phyloP scores from a whole-genome alignment of 1,140 invertebrate species.

The Holotrichia oblita region DNA sequence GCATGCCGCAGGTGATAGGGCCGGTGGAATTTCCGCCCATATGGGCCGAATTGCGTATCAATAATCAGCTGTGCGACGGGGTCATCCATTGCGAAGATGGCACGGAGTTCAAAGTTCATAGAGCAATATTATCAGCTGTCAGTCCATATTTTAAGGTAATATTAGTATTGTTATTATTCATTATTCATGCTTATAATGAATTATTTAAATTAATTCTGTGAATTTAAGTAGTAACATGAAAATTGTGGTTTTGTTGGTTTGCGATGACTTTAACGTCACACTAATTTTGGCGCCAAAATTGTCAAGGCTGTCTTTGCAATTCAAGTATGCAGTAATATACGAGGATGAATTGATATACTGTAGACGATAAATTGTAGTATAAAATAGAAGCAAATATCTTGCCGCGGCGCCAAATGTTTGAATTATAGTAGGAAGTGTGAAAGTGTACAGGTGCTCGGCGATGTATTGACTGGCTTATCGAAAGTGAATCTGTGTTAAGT shows the following conservation, averaged over 20 bases:
- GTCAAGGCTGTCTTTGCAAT: neutral
- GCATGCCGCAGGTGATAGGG: conserved; percentile 44
- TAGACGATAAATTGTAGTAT: no score
- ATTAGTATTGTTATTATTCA: neutral
- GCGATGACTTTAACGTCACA: neutral
- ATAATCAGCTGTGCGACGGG: conserved; percentile 69
- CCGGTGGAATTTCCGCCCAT: conserved; percentile 67
- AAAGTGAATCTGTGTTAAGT: no score
- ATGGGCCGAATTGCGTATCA: conserved; percentile 71
- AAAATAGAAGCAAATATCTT: no score
- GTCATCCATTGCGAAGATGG: conserved; percentile 68
- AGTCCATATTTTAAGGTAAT: conserved; percentile 74
- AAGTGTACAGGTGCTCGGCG: no score
- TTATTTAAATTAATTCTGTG: neutral
- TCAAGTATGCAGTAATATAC: no score
- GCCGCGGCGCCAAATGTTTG: no score
- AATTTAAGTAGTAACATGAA: neutral
- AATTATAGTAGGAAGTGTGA: no score
- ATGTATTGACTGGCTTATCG: no score
- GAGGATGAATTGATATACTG: no score
- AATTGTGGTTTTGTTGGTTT: neutral
- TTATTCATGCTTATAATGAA: neutral
- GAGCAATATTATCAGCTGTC: conserved; percentile 71
- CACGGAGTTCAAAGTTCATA: conserved; percentile 69
- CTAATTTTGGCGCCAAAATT: neutral